Evolutionary conservation across 1,140 invertebrate genomes (phyloP), one percentile per base, ranked within the genome.

Genomic region (Trypoxylus dichotomus): DNA sequence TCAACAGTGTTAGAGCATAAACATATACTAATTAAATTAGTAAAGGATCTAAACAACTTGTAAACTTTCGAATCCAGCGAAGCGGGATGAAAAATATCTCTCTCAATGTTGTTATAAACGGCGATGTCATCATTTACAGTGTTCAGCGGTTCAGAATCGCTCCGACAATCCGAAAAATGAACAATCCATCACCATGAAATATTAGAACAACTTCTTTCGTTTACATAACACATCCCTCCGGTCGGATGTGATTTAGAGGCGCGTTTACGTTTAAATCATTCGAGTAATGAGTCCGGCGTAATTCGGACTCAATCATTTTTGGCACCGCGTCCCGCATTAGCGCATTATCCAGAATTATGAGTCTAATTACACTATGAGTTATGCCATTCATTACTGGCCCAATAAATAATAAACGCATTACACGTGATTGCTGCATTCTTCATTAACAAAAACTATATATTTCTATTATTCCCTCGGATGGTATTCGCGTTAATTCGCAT

Each of bases 381-480:
- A 84, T 85, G 83, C 83, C 84, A 84, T 85, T 84, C 84, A 84
- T 85, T 85, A 85, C 80, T 77, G 73, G 8, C 68, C 41, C 79
- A 76, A 85, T 85, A 84, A 85, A 85, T 85, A 85, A 85, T 85
- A 83, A 83, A 83, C 79, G 80, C 83, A 84, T 84, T 84, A 84
- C 83, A 81, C 78, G 78, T 81, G 81, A 82, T 80, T 76, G 77
- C 76, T 75, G 79, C 83, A 85, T 85, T 85, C 84, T 85, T 85
- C 82, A 85, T 84, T 85, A 84, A 83, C 83, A 83, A 85, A 84
- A 84, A 83, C 83, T 84, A 84, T 85, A 85, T 83, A 83, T 85
- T 84, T 84, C 83, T 84, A 84, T 85, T 84, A 85, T 78, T 80
- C 73, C 24, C 60, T 79, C 80, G 80, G 82, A 80, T 81, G 82